These are phyloP conservation scores for Asteroscopus sphinx DNA, from an alignment of 2,888 invertebrate species.

Conservation along the genomic window DNA sequence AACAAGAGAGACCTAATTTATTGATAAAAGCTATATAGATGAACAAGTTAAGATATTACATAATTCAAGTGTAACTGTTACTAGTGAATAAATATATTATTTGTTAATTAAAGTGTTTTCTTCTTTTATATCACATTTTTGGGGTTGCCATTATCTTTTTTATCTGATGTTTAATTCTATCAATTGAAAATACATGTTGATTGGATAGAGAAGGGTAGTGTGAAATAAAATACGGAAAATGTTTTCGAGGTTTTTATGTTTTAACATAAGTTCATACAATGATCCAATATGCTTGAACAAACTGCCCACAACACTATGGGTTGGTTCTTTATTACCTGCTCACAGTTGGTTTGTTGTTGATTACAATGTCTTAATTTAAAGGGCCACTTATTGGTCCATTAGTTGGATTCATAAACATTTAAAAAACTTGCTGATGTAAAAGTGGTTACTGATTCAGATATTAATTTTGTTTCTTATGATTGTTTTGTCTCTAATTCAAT, in stretches of 20 bases:
- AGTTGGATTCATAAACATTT: constrained; percentile 79
- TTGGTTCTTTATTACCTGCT: constrained; percentile 69
- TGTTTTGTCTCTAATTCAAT: constrained; percentile 82
- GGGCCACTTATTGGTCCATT: constrained; percentile 85
- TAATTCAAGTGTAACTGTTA: constrained; percentile 11
- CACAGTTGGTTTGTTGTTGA: constrained; percentile 64
- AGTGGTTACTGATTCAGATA: constrained; percentile 73
- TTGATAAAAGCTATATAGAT: constrained; percentile 69
- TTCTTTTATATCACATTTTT: too few species aligned
- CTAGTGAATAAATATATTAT: constrained; percentile 32
- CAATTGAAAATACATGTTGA: not conserved
- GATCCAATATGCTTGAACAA: constrained; percentile 86
- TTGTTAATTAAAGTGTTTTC: constrained; percentile 29
- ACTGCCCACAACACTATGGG: constrained; percentile 79
- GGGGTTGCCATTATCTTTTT: too few species aligned
- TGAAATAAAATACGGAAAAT: constrained; percentile 72
- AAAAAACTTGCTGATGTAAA: constrained; percentile 74
- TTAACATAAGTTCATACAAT: constrained; percentile 88
- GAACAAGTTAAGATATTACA: not conserved
- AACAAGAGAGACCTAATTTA: constrained; percentile 91
- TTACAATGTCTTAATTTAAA: constrained; percentile 72
- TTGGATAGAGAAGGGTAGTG: not conserved
- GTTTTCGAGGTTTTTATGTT: constrained; percentile 85
- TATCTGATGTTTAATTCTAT: too few species aligned
- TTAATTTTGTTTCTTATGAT: constrained; percentile 65